phyloP scores from a whole-genome alignment of 2,888 invertebrate species.

The Meteorus cinctellus region DNA sequence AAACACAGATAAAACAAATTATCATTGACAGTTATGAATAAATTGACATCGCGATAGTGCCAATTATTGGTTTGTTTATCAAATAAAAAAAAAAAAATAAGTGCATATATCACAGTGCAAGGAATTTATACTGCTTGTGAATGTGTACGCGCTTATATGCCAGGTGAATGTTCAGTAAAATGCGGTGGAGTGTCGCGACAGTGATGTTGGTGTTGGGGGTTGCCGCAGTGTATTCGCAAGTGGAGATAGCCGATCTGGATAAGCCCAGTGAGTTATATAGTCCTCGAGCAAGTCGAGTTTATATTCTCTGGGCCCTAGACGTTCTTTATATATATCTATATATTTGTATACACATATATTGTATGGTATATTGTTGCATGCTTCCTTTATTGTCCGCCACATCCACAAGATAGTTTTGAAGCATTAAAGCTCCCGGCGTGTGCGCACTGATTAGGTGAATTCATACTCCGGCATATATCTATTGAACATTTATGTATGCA shows the following conservation, averaged over 20 bases:
- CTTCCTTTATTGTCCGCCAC: conserved; percentile 17
- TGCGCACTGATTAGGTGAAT: conserved; percentile 14
- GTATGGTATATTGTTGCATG: conserved; percentile 2
- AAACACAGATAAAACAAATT: neutral
- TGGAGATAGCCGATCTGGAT: conserved; percentile 68
- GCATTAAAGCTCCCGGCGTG: conserved; percentile 21
- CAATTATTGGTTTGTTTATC: neutral
- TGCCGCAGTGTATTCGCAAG: conserved; percentile 61
- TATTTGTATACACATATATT: neutral
- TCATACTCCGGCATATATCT: neutral
- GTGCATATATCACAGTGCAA: neutral
- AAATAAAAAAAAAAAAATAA: neutral
- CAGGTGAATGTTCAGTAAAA: conserved; percentile 60
- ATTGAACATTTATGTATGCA: neutral
- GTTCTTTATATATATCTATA: conserved; percentile 20
- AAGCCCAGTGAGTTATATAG: conserved; percentile 67
- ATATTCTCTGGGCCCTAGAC: neutral
- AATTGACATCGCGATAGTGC: neutral
- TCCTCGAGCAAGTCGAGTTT: conserved; percentile 21
- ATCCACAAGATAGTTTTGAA: conserved; percentile 31
- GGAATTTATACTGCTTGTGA: conserved; percentile 22
- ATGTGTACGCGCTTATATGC: conserved; percentile 48
- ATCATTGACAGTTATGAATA: neutral
- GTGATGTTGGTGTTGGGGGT: conserved; percentile 61
- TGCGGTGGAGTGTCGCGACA: conserved; percentile 66